Conservation (phyloP, 2,888 invertebrate genomes). For the Willowsia nigromaculata region DNA sequence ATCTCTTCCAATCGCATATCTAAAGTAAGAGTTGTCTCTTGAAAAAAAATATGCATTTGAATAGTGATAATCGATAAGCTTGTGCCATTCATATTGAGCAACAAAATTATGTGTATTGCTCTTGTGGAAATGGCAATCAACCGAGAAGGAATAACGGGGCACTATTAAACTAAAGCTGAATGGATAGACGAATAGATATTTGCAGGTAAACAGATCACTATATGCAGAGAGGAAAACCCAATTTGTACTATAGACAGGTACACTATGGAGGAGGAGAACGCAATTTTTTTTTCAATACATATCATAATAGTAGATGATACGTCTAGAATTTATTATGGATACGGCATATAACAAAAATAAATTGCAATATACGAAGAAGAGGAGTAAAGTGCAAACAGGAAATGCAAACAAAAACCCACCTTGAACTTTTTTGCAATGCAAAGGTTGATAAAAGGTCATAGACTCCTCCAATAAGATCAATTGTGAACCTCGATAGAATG, state of each 20-base stretch:
- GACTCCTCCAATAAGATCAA: constrained; percentile 36
- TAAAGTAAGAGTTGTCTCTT: too few relatives aligned
- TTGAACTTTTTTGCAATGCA: constrained; percentile 70
- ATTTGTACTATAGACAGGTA: neutral
- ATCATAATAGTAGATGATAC: neutral
- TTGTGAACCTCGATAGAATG: neutral
- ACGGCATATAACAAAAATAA: too few relatives aligned
- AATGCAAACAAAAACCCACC: constrained; percentile 72
- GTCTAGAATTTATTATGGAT: neutral
- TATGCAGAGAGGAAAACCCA: neutral
- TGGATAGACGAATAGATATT: neutral
- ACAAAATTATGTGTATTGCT: neutral
- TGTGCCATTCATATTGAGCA: neutral
- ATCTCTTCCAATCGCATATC: neutral
- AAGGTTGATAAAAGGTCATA: constrained; percentile 70
- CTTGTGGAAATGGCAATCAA: neutral
- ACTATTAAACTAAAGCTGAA: neutral
- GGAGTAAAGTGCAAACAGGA: constrained; percentile 65
- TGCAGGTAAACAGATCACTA: neutral
- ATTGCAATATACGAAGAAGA: neutral
- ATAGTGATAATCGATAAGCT: neutral
- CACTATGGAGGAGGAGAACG: neutral
- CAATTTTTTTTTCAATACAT: neutral
- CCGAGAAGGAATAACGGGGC: neutral
- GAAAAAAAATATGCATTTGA: too few relatives aligned